Evolutionary conservation across 2,888 invertebrate genomes (phyloP).

Genomic region (Nomada lathburiana): DNA sequence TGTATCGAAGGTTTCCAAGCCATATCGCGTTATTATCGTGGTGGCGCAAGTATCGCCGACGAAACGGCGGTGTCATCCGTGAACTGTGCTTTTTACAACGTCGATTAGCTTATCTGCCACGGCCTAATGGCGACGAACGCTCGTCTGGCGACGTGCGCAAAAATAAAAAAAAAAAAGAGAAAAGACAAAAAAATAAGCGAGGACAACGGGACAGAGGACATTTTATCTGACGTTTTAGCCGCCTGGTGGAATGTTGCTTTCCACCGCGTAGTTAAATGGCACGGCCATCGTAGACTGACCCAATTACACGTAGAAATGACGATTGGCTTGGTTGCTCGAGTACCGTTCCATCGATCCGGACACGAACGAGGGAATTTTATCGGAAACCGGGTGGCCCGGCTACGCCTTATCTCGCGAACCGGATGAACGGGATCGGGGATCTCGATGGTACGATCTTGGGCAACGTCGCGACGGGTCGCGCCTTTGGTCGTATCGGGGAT

Average conservation of each 20-base stretch:
- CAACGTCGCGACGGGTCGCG: constrained; percentile 1
- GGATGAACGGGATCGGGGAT: constrained; percentile 43
- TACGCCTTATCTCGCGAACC: constrained; percentile 41
- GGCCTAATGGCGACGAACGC: constrained; percentile 62
- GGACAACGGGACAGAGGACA: constrained; percentile 19
- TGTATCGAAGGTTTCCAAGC: constrained; percentile 56
- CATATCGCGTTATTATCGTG: constrained; percentile 51
- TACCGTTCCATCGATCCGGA: background rate
- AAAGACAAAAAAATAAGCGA: constrained; percentile 31
- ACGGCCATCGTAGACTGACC: constrained; percentile 70
- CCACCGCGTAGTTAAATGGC: constrained; percentile 43
- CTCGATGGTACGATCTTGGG: constrained; percentile 20
- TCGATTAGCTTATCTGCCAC: constrained; percentile 75
- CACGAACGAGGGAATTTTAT: constrained; percentile 12
- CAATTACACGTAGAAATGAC: constrained; percentile 67
- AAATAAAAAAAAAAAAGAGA: background rate
- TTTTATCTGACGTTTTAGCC: constrained; percentile 69
- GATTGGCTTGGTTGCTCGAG: background rate
- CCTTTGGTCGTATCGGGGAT: constrained; percentile 31
- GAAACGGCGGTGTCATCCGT: constrained; percentile 66
- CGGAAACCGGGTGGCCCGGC: constrained; percentile 22
- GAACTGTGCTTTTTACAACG: constrained; percentile 72
- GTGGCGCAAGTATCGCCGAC: constrained; percentile 54
- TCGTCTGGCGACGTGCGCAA: constrained; percentile 52
- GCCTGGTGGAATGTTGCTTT: background rate